These are phyloP conservation scores for Eupithecia inturbata DNA, from an alignment of 2,888 invertebrate genomes.

Conservation along the genomic window DNA sequence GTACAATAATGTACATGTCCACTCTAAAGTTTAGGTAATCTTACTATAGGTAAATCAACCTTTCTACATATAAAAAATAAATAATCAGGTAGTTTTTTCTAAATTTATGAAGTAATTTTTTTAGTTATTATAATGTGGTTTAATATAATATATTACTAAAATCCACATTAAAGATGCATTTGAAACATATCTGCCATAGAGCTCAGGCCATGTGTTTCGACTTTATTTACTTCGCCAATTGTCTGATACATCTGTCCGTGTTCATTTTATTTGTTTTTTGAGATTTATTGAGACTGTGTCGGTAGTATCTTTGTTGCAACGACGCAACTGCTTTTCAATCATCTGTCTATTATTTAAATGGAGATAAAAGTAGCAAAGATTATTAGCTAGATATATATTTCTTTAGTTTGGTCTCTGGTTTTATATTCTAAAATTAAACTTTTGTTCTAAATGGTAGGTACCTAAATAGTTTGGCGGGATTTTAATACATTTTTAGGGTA, in stretches of 20 bases:
- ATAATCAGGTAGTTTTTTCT: too few relatives aligned
- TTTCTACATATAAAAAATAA: too few relatives aligned
- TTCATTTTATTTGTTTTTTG: slow-evolving; percentile 28
- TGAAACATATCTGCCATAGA: slow-evolving; percentile 41
- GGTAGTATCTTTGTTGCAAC: slow-evolving; percentile 13
- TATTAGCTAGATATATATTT: not conserved
- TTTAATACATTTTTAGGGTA: too few relatives aligned
- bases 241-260: slow-evolving; percentile 61
- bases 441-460: too few relatives aligned
- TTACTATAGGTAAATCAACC: not conserved
- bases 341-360: slow-evolving; percentile 6
- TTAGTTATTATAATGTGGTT: too few relatives aligned
- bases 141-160: not conserved
- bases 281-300: slow-evolving; percentile 27
- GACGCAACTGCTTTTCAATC: slow-evolving; percentile 17
- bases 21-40: not conserved
- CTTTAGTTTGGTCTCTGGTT: not conserved
- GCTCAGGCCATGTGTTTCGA: slow-evolving; percentile 56
- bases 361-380: not conserved
- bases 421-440: not conserved
- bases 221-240: slow-evolving; percentile 58
- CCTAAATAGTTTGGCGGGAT: too few relatives aligned
- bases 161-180: slow-evolving; percentile 47
- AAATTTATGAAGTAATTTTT: too few relatives aligned
- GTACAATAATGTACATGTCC: too few relatives aligned